Evolutionary conservation across 1,140 invertebrate species (phyloP).

Genomic region (Dufourea novaeangliae): DNA sequence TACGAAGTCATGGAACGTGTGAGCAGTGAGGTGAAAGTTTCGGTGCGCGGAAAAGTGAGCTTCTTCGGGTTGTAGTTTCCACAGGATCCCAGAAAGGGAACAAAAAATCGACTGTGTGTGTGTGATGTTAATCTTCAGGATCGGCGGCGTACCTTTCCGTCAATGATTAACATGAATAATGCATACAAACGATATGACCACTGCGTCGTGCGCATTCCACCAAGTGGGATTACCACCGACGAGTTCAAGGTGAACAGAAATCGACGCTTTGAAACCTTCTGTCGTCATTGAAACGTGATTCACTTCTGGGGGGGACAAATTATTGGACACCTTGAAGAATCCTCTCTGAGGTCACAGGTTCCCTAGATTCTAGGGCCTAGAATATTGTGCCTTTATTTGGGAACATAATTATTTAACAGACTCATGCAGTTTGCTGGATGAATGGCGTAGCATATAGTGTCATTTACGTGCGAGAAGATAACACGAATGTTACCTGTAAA

Average conservation of each 20-base stretch:
- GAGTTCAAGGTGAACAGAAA: slow-evolving; percentile 14
- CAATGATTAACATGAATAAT: slow-evolving; percentile 16
- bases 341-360: not conserved
- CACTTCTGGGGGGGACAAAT: not conserved
- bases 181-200: not conserved
- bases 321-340: not conserved
- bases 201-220: not conserved
- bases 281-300: not conserved
- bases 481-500: too few species aligned
- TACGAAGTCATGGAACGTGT: not conserved
- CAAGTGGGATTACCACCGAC: not conserved
- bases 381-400: not conserved
- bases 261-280: not conserved
- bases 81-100: not conserved
- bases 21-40: slow-evolving; percentile 1
- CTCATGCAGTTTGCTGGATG: too few species aligned
- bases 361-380: too few species aligned
- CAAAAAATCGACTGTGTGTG: not conserved
- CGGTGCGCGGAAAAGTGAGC: not conserved
- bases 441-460: too few species aligned
- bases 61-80: not conserved
- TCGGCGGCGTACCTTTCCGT: not conserved
- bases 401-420: not conserved
- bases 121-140: not conserved
- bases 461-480: too few species aligned